Base-by-base conservation (phyloP, 2,113 vertebrate species). In the Vulpes ferrilata region DNA sequence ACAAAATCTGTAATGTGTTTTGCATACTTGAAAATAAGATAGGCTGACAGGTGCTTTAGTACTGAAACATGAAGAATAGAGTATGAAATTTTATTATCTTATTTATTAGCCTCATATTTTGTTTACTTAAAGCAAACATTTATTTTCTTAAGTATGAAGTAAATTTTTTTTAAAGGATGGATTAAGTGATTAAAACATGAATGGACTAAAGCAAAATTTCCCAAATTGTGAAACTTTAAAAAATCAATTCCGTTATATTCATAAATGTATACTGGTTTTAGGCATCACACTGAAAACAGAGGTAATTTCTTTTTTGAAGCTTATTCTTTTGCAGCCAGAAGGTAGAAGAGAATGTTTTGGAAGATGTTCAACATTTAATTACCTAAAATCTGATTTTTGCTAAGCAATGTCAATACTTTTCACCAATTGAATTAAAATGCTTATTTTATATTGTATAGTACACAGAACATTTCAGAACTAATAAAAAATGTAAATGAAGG, bases 381-480 rank as follows among this genome's bases (percentile, higher is more conserved):
- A 32, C 22, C 65, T 95, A 88, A 65, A 55, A 95, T 98, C 11
- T 85, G 11, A n/a, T 93, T 19, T 92, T 48, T 91, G 15, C 8
- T 88, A 53, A 48, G 94, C 64, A 71, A 69, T 81, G 9, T 79
- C 95, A 97, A 69, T 64, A 81, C 87, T 95, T 98, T 78, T 51
- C 51, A 25, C 43, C 74, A 78, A 30, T 51, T 30, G 43, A 76
- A 76, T 16, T 48, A 78, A 78, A 78, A 78, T 78, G 43, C 74
- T 51, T 89, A 92, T 17, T 96, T 98, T 95, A 85, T 25, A 32
- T 81, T 38, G 9, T 80, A 8, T 96, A n/a, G n/a, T 90, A 83
- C 0, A 11, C 13, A 25, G 62, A 95, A n/a, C 9, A 83, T 73
- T 15, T 76, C 69, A 86, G 89, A 94, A 76, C 35, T 95, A 11